A percentile compares a stretch with the other conserved stretches of the same genome.
Conservation (phyloP, 2,797 vertebrate genomes). For the Dipus sagitta region DNA sequence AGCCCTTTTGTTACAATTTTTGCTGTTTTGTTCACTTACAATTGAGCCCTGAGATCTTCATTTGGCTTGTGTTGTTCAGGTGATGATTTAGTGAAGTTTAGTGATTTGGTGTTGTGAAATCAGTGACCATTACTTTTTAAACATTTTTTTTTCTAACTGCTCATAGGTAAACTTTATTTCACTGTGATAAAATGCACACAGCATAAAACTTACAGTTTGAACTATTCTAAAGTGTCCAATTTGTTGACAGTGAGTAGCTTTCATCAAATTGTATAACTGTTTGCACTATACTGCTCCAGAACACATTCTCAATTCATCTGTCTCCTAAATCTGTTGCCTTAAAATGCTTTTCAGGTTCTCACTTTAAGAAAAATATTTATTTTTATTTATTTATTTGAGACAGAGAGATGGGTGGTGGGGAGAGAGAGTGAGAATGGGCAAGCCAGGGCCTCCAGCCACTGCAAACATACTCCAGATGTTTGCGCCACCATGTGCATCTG, state of each 20-base stretch:
- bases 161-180: neutral
- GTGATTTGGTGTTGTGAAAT: neutral
- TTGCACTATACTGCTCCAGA: neutral
- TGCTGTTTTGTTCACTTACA: neutral
- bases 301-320: neutral
- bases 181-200: neutral
- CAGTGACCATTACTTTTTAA: neutral
- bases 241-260: neutral
- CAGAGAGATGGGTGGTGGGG: too few relatives aligned
- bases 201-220: neutral
- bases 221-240: neutral
- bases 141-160: neutral
- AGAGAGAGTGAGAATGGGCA: too few relatives aligned
- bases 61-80: neutral
- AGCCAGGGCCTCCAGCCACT: too few relatives aligned
- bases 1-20: neutral
- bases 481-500: too few relatives aligned
- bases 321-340: neutral
- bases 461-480: too few relatives aligned
- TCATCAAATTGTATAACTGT: neutral
- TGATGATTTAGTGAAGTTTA: neutral
- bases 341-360: neutral
- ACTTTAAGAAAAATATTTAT: neutral
- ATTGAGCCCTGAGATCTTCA: neutral
- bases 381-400: too few relatives aligned